Conservation (phyloP, 2,797 vertebrate species). For the Mus spretus region DNA sequence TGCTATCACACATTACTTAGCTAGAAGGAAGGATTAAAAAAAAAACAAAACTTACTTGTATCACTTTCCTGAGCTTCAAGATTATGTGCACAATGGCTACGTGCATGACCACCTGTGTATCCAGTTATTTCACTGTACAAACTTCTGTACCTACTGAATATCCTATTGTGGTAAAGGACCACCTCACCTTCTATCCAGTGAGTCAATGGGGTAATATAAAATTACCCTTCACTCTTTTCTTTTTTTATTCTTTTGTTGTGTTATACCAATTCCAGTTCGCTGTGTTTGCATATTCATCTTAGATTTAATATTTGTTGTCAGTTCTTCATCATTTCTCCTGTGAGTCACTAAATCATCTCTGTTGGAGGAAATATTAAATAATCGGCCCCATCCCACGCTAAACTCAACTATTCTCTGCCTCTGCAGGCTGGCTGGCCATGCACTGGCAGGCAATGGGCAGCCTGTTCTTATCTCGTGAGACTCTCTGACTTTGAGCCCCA, state of each 20-base stretch:
- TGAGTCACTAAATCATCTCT: background rate
- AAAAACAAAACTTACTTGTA: background rate
- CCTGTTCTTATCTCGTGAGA: too few relatives aligned
- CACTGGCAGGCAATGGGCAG: too few relatives aligned
- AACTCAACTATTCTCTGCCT: too few relatives aligned
- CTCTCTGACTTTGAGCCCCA: too few relatives aligned
- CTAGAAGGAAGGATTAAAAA: background rate
- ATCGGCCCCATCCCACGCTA: too few relatives aligned
- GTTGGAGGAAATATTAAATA: too few relatives aligned
- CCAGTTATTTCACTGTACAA: background rate
- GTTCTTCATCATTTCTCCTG: background rate
- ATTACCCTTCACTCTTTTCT: slow-evolving; percentile 22
- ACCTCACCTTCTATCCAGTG: background rate
- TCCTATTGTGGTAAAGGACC: background rate
- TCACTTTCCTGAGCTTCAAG: slow-evolving; percentile 46
- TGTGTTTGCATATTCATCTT: slow-evolving; percentile 14
- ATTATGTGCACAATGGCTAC: background rate
- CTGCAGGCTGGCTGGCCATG: too few relatives aligned
- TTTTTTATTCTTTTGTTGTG: background rate
- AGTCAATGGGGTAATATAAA: slow-evolving; percentile 15
- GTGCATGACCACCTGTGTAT: background rate
- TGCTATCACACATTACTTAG: background rate
- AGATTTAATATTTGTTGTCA: slow-evolving; percentile 30
- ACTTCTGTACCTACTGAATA: background rate
- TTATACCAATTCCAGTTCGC: slow-evolving; percentile 4